Conservation (phyloP, 1,140 invertebrate species). For the Sarcophaga peregrina region DNA sequence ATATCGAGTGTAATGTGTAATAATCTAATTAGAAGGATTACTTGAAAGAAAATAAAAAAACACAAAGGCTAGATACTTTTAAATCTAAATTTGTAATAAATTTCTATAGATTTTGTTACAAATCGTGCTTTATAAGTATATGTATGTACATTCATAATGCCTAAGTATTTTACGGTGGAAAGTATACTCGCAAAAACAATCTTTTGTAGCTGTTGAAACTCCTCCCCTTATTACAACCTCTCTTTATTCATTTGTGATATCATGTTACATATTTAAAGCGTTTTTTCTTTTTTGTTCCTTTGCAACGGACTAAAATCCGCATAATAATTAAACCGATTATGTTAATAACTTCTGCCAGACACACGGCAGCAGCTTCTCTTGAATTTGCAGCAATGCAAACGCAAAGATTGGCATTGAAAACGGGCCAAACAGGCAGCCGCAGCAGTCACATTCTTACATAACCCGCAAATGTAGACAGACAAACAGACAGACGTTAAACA, state of each 20-base stretch:
- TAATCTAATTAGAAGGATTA: too few relatives aligned
- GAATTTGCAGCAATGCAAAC: background rate
- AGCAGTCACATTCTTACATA: background rate
- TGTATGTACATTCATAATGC: too few relatives aligned
- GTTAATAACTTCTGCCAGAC: slow-evolving; percentile 9
- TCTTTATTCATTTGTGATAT: too few relatives aligned
- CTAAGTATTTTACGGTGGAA: background rate
- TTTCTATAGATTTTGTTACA: too few relatives aligned
- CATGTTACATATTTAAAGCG: background rate
- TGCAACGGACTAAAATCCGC: background rate
- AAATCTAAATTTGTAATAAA: too few relatives aligned
- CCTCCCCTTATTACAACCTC: too few relatives aligned
- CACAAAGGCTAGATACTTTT: too few relatives aligned
- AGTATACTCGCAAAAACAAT: background rate
- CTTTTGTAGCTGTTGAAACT: too few relatives aligned
- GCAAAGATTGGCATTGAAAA: too few relatives aligned
- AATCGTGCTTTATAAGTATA: too few relatives aligned
- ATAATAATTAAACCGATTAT: slow-evolving; percentile 12
- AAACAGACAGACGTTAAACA: background rate
- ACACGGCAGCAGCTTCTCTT: background rate
- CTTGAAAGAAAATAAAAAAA: too few relatives aligned
- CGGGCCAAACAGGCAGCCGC: background rate
- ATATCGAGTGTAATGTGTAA: too few relatives aligned
- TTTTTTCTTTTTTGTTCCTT: background rate
- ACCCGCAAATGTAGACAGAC: background rate